Evolutionary conservation across 1,140 invertebrate genomes (phyloP), one percentile per base, ranked within the genome.

Genomic region (Bombus confusus): DNA sequence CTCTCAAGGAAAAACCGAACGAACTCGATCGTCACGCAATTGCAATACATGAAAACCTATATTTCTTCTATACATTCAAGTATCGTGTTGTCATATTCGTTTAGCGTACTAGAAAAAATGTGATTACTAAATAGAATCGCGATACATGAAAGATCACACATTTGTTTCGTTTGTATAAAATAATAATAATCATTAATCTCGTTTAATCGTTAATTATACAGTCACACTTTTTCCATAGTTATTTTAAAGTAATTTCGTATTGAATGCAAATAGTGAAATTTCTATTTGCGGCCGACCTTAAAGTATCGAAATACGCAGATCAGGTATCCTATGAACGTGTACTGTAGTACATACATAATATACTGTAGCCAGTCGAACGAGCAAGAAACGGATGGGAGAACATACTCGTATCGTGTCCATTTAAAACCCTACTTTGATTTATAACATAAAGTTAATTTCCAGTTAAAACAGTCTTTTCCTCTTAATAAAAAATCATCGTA

Each of bases 331-430:
- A 83, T 78, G 73, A 90, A 85, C 77, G 87, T 88, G 88, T 90
- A 83, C 80, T 62, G 59, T n/a, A 62, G 59, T 59, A 59, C 25
- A 28, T n/a, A 62, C 59, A 52, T 52, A 52, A 52, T 52, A 52
- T 52, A 88, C 85, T 82, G 83, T 87, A 93, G 90, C 91, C 85
- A 89, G 88, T 92, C 83, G 92, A 91, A 77, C 89, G 83, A 88
- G 88, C 87, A 88, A 92, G 91, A 93, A 93, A 86, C 87, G 86
- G 86, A 91, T 92, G 90, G 92, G 87, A 93, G 88, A 79, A 69
- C 91, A 93, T 80, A 80, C 64, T 15, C 82, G 91, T 91, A 93
- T 57, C 86, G 12, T 39, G 37, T 18, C 6, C 15, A 37, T 10
- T 22, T 1, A 25, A 74, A 25, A 37, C 88, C 88, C 88, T 22